Base-by-base conservation (phyloP, 2,888 invertebrate genomes). In the Catotricha subobsoleta region DNA sequence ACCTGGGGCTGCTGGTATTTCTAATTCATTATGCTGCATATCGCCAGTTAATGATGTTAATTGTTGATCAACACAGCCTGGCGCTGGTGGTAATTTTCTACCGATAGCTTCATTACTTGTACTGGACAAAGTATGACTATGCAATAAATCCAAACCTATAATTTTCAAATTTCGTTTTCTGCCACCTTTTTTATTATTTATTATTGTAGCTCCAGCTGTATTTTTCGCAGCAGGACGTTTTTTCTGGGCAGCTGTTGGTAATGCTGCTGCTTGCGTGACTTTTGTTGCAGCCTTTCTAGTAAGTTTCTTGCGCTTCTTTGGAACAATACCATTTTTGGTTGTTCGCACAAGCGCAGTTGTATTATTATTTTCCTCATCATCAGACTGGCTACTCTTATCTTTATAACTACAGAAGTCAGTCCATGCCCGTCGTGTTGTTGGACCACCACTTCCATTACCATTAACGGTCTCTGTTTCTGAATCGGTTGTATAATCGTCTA, bases 31-130 rank as follows among this genome's bases (percentile, higher is more conserved):
- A 59, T 90, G 88, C 45, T 80, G 71, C 54, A 75, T 67, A 52
- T 69, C 68, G 41, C 75, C 69, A 31, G 81, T 76, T 40, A 88
- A 66, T 34, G 81, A 76, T 3, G 87, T 84, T 44, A 91, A 65
- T 50, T 88, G 86, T 58, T 90, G 88, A 61, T 87, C 90, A 44
- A 91, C 83, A 58, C 87, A 87, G 41, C 91, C 91, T 9, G 87
- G 88, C 36, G 88, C 88, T 23, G 88, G 84, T 29, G 84, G 84
- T 47, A 80, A 68, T 58, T 77, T 78, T 54, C 77, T 77, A 8
- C 77, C 74, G 51, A 68, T 66, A 37, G 71, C 69, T 56, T 81
- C 81, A 40, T 76, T 75, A 18, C 82, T 76, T 15, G 88, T 88
- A 55, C 88, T 88, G 7, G 87, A 71, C 48, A 91, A 67, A 28